A percentile compares a stretch with the other conserved stretches of the same genome.
Evolutionary conservation across 2,797 vertebrate genomes (phyloP).

Genomic region (Peromyscus attwateri): DNA sequence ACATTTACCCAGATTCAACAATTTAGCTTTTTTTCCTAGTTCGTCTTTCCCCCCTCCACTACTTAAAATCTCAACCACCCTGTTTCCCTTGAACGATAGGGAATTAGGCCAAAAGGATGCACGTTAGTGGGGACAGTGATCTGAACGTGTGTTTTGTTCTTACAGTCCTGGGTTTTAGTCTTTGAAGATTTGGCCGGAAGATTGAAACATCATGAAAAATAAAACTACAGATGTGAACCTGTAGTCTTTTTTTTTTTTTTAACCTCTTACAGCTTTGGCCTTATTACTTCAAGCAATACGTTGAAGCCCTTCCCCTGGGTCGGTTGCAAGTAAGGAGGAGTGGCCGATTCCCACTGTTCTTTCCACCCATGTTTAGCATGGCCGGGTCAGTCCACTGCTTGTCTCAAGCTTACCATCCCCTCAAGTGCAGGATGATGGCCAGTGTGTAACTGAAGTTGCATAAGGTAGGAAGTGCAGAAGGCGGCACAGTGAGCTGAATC

Average conservation of each 20-base stretch:
- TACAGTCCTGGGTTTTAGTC: background rate
- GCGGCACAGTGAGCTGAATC: constrained; percentile 27
- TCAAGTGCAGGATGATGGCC: background rate
- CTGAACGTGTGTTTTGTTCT: background rate
- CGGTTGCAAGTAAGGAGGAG: constrained; percentile 56
- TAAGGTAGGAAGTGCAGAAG: background rate
- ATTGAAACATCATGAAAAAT: constrained; percentile 58
- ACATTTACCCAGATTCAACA: background rate
- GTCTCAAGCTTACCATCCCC: constrained; percentile 57
- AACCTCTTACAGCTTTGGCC: constrained; percentile 35
- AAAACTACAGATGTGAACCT: constrained; percentile 46
- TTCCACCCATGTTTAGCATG: constrained; percentile 44
- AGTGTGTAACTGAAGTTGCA: constrained; percentile 17
- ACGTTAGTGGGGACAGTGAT: background rate
- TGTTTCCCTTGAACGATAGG: background rate
- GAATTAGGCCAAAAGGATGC: constrained; percentile 2
- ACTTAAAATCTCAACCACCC: background rate
- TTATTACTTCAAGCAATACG: constrained; percentile 41
- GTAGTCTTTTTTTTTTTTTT: background rate
- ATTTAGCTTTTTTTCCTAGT: background rate
- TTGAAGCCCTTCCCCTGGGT: background rate
- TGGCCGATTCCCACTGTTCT: constrained; percentile 61
- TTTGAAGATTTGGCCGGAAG: constrained; percentile 68
- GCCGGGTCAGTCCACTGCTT: constrained; percentile 41
- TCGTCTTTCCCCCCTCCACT: background rate